phyloP scores from a whole-genome alignment of 2,113 vertebrate genomes.

The Poeciliopsis turrubarensis region DNA sequence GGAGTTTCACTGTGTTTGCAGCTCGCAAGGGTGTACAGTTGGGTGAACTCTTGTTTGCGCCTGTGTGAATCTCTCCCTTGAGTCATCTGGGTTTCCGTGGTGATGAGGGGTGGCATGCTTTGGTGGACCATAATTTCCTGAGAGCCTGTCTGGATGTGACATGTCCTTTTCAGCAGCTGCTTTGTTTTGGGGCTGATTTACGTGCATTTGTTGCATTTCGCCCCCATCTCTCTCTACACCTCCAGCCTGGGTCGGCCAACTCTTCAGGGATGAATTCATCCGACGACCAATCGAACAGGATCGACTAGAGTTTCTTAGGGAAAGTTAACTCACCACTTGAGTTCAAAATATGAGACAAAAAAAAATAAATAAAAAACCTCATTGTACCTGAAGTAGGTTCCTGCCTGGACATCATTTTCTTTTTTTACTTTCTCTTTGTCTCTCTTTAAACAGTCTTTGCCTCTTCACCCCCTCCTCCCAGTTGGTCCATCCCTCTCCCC shows the following conservation, averaged over 20 bases:
- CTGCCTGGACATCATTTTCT: neutral
- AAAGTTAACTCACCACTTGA: neutral
- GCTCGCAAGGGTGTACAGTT: conserved; percentile 49
- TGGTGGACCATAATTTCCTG: conserved; percentile 71
- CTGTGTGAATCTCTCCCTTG: conserved; percentile 49
- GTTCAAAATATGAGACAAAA: neutral
- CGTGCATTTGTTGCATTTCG: conserved; percentile 61
- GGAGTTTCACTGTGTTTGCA: conserved; percentile 52
- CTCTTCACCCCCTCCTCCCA: conserved; percentile 9
- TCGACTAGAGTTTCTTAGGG: neutral
- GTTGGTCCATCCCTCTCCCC: conserved; percentile 46
- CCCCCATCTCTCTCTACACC: conserved; percentile 36
- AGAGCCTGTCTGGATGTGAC: conserved; percentile 74
- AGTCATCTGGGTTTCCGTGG: conserved; percentile 68
- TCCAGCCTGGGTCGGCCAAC: neutral
- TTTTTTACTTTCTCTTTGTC: conserved; percentile 7
- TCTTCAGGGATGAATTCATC: conserved; percentile 14
- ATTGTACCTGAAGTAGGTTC: conserved; percentile 6
- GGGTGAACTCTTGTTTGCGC: conserved; percentile 41
- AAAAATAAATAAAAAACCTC: neutral
- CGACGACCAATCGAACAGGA: neutral
- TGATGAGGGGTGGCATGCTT: conserved; percentile 64
- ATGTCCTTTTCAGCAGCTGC: conserved; percentile 72
- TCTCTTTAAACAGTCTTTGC: conserved; percentile 30
- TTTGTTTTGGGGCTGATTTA: conserved; percentile 76